phyloP scores from a whole-genome alignment of 2,113 vertebrate species.

The Columba livia region DNA sequence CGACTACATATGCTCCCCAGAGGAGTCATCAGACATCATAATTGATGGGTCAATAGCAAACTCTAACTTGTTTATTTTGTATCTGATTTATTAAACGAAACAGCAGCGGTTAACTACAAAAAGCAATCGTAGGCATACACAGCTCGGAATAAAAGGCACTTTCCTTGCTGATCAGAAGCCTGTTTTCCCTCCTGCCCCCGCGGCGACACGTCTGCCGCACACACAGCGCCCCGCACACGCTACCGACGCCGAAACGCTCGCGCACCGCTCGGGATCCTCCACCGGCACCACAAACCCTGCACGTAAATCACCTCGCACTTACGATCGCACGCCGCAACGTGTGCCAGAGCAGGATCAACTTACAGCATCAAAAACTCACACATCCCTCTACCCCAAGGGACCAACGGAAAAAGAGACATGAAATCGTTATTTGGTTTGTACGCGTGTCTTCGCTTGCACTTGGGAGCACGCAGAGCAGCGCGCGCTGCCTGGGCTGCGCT shows the following conservation, averaged over 20 bases:
- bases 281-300: neutral
- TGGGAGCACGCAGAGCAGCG: neutral
- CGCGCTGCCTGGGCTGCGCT: neutral
- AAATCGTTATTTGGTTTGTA: neutral
- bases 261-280: neutral
- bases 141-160: neutral
- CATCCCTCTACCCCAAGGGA: neutral
- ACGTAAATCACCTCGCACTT: neutral
- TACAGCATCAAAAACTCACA: neutral
- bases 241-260: neutral
- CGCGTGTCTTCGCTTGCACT: neutral
- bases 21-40: constrained; percentile 43
- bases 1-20: constrained; percentile 46
- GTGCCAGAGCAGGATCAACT: neutral
- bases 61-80: constrained; percentile 44
- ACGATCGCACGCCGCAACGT: rapidly evolving
- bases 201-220: too few species aligned
- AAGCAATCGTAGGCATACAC: neutral
- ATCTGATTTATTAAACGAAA: constrained; percentile 64
- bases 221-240: neutral
- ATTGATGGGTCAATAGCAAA: constrained; percentile 54
- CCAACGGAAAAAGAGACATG: neutral
- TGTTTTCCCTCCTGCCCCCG: too few species aligned
- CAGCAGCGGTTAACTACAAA: constrained; percentile 34
- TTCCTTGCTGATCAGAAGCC: neutral